These are phyloP conservation scores for Pyxicephalus adspersus DNA, from an alignment of 2,113 vertebrate genomes.

Conservation along the genomic window DNA sequence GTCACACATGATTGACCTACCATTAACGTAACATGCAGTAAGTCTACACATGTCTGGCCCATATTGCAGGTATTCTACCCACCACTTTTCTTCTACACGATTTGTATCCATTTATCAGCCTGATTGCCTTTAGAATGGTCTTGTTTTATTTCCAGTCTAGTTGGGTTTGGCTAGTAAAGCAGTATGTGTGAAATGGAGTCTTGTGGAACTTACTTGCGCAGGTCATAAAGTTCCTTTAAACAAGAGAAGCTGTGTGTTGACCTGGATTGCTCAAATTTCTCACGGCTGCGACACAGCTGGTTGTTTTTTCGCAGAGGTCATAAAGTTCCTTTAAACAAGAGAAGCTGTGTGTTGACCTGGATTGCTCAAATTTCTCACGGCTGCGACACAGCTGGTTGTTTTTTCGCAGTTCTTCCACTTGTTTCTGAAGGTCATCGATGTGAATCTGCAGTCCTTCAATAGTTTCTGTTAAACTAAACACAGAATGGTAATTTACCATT, in stretches of 20 bases:
- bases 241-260: slow-evolving; percentile 82
- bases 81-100: too few species aligned
- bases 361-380: slow-evolving; percentile 71
- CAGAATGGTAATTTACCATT: background rate
- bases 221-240: slow-evolving; percentile 88
- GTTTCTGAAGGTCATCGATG: slow-evolving; percentile 89
- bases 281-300: slow-evolving; percentile 61
- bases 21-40: too few species aligned
- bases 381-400: slow-evolving; percentile 61
- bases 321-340: slow-evolving; percentile 87
- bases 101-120: too few species aligned
- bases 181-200: too few species aligned
- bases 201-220: slow-evolving; percentile 80
- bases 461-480: slow-evolving; percentile 84
- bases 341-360: slow-evolving; percentile 79
- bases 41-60: too few species aligned
- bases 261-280: slow-evolving; percentile 73
- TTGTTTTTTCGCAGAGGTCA: slow-evolving; percentile 73
- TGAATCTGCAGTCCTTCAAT: slow-evolving; percentile 85
- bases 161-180: too few species aligned
- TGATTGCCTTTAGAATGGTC: too few species aligned
- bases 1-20: too few species aligned
- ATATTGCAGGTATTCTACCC: too few species aligned
- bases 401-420: slow-evolving; percentile 81
- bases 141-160: too few species aligned